Base-by-base conservation (phyloP, 2,113 vertebrate genomes). In the Crypturellus undulatus region DNA sequence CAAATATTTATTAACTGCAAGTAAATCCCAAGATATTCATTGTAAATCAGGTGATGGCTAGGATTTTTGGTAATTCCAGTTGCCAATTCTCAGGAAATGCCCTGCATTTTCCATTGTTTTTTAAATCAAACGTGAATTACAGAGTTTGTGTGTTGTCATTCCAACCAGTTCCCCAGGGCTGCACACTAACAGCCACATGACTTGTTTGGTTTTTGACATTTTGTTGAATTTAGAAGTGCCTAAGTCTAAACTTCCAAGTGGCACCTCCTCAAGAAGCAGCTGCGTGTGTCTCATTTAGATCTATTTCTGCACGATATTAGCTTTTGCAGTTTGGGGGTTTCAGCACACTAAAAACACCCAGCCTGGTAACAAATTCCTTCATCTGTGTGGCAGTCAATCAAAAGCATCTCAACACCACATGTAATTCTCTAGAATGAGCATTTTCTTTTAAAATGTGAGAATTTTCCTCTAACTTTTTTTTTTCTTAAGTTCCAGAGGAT, bases 21-120 rank as follows among this genome's bases (percentile, higher is more conserved):
- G 3, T 49, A 90, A 90, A 72, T 89, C 58, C 67, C 51, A 17
- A 59, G 17, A 11, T 59, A 20, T 92, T 96, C 95, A 79, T 94
- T 94, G 79, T 83, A 63, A 83, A 94, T 96, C 83, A 83, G 9
- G 78, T 76, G 60, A 54, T 69, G 47, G 32, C 88, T 68, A 62
- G 49, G 72, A 54, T 88, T 88, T 64, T 64, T 89, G 54, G 12
- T 54, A 79, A 59, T 80, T 58, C 67, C 2, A 3, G 67, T 52
- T 78, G 11, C 47, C 79, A 43, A 72, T 79, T 88, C 58, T 92
- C 67, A 92, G 76, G 68, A 94, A 87, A 60, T 73, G 45, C 73
- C 52, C 47, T 91, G 87, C 81, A 87, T 89, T 89, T 70, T 89
- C 4, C 62, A 38, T 89, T 83, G 52, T 13, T 78, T 70, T 69